phyloP scores from a whole-genome alignment of 2,888 invertebrate species.

The Aspidapion aeneum region DNA sequence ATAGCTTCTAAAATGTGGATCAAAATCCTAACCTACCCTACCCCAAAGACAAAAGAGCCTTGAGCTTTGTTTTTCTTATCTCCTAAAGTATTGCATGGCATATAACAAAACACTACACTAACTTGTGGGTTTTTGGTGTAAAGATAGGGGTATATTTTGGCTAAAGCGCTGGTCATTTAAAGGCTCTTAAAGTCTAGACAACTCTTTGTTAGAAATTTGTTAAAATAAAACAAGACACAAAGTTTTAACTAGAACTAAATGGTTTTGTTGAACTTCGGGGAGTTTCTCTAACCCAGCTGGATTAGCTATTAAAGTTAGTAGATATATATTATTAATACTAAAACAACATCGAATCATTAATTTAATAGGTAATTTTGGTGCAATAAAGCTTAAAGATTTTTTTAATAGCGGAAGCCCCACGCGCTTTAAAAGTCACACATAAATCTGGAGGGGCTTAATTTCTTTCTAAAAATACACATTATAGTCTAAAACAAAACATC shows the following conservation, averaged over 20 bases:
- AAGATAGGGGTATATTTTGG: background rate
- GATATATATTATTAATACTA: background rate
- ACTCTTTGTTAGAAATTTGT: background rate
- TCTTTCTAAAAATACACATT: constrained; percentile 2
- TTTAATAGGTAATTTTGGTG: background rate
- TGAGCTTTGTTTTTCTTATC: background rate
- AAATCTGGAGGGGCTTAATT: background rate
- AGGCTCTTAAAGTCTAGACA: background rate
- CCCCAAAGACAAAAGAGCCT: background rate
- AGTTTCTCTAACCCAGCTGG: background rate
- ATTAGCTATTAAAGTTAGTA: background rate
- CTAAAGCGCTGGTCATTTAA: background rate
- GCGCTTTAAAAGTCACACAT: background rate
- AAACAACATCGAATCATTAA: background rate
- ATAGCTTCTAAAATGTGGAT: too few relatives aligned
- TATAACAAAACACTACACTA: background rate
- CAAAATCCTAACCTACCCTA: too few relatives aligned
- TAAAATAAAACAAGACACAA: background rate
- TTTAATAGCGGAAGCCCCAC: background rate
- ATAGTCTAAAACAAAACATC: constrained; percentile 1
- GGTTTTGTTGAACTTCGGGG: background rate
- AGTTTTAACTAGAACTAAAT: background rate
- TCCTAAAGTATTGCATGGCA: background rate
- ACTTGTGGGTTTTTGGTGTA: background rate
- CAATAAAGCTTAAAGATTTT: background rate